These are phyloP conservation scores for Tupiocoris notatus DNA, from an alignment of 2,888 invertebrate genomes.

Conservation along the genomic window DNA sequence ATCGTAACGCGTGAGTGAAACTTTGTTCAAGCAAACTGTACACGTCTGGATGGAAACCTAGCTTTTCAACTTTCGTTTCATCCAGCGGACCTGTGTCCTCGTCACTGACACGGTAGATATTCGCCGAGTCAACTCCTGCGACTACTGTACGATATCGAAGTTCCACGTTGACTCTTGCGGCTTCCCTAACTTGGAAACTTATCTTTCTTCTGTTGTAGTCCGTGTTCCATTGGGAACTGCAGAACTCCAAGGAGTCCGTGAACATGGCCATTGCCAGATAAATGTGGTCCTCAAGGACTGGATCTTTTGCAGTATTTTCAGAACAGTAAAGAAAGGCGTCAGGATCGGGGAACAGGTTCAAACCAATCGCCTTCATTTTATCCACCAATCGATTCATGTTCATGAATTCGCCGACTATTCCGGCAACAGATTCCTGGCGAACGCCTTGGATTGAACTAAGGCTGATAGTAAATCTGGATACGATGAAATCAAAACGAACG, in stretches of 20 bases:
- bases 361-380: conserved; percentile 63
- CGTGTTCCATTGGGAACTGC: conserved; percentile 75
- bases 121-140: conserved; percentile 67
- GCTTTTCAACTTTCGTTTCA: conserved; percentile 2
- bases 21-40: conserved; percentile 8
- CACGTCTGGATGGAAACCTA: conserved; percentile 24
- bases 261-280: conserved; percentile 77
- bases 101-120: conserved; percentile 71
- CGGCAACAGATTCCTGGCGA: neutral
- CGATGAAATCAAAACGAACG: conserved; percentile 2
- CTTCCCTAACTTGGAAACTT: conserved; percentile 56
- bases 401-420: conserved; percentile 7
- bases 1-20: conserved; percentile 8
- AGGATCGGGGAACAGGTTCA: conserved; percentile 78
- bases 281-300: conserved; percentile 70
- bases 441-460: conserved; percentile 7
- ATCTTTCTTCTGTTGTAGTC: conserved; percentile 55
- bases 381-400: conserved; percentile 57
- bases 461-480: neutral
- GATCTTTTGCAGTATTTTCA: conserved; percentile 59
- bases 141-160: conserved; percentile 57
- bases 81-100: conserved; percentile 49
- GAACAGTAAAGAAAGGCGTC: conserved; percentile 74
- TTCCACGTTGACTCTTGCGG: conserved; percentile 52
- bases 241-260: conserved; percentile 70